Evolutionary conservation across 1,140 invertebrate genomes (phyloP), one percentile per base, ranked within the genome.

Genomic region (Schmidtea mediterranea): DNA sequence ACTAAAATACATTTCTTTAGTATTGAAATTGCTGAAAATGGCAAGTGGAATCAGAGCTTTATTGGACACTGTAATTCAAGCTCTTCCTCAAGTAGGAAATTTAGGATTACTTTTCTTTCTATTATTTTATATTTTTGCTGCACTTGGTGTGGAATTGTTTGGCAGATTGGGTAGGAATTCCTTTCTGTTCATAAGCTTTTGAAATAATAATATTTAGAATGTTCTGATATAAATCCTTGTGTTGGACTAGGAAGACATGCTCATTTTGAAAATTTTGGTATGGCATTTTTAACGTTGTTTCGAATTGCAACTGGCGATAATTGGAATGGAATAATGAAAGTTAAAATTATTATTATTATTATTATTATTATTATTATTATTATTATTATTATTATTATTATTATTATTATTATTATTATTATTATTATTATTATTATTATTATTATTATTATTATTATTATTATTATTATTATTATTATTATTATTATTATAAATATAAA

Each of bases 301-400:
- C 74, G 90, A 49, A 89, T 98, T n/a, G 92, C 92, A n/a, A 98
- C 87, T 37, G 90, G 92, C 37, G 92, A 98, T 63, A 98, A 98
- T 68, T 98, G 92, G 92, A 98, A 98, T 32, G 3, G 26, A 32
- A 10, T 32, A 32, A 32, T 32, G 10, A 6, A 6, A 6, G 26
- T 10, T 32, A 32, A 6, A 6, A 32, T 32, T 32, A 32, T 32
- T 32, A 32, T 32, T 32, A 32, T 32, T 32, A 32, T 32, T 32
- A 32, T 32, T 32, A 32, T 32, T 32, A 32, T 32, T 32, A 32
- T 32, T 32, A 32, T 32, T 32, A 32, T 32, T 32, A 32, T 32
- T 32, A 32, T 32, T 32, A 32, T 32, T 32, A 32, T 32, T 32
- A 32, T 32, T 32, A 32, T 32, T 32, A 32, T 32, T 32, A 32